A percentile compares a stretch with the other conserved stretches of the same genome.
Evolutionary conservation across 2,888 invertebrate genomes (phyloP).

Genomic region (Elysia crispata): DNA sequence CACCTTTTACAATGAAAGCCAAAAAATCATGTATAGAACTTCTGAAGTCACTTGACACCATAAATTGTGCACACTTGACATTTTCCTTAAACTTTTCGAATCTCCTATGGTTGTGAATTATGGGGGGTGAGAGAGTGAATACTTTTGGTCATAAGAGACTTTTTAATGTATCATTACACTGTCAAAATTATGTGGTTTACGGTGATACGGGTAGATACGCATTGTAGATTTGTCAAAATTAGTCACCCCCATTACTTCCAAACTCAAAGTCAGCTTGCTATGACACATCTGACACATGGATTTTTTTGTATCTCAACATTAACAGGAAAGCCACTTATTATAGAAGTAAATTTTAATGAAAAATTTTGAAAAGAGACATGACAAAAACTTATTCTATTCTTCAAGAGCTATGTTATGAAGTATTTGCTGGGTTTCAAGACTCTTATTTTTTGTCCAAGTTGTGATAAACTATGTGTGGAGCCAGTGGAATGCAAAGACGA

Average conservation of each 20-base stretch:
- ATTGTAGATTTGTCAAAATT: too few relatives aligned
- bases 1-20: too few relatives aligned
- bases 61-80: too few relatives aligned
- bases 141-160: too few relatives aligned
- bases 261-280: background rate
- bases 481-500: background rate
- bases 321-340: background rate
- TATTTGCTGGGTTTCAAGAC: background rate
- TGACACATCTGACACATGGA: background rate
- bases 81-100: too few relatives aligned
- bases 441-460: background rate
- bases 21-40: too few relatives aligned
- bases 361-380: background rate
- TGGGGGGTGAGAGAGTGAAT: too few relatives aligned
- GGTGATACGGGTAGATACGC: too few relatives aligned
- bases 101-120: too few relatives aligned
- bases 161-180: too few relatives aligned
- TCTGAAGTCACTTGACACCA: too few relatives aligned
- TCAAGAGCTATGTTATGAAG: background rate
- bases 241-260: conserved; percentile 16
- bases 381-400: background rate
- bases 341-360: background rate
- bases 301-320: conserved; percentile 3
- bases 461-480: background rate
- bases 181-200: too few relatives aligned